Evolutionary conservation across 1,140 invertebrate species (phyloP).

Genomic region (Drosophila arizonae): DNA sequence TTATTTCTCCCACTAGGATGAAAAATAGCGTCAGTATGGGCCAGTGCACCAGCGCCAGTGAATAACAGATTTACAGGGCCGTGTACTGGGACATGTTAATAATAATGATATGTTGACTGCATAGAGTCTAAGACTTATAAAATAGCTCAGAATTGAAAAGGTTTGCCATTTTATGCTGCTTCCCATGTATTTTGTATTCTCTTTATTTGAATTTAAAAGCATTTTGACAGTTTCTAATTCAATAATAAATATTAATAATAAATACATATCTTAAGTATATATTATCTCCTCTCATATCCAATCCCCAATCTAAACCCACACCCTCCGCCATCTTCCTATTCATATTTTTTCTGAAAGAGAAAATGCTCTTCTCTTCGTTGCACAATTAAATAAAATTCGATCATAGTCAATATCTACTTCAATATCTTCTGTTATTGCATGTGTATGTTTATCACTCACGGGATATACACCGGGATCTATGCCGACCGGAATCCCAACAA

Average conservation of each 20-base stretch:
- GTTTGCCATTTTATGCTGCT: neutral
- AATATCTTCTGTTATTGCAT: neutral
- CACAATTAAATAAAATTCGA: neutral
- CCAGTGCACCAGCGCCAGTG: neutral
- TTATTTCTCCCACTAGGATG: too few relatives aligned
- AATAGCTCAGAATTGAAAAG: too few relatives aligned
- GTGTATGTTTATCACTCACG: neutral
- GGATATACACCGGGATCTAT: neutral
- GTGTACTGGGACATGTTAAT: too few relatives aligned
- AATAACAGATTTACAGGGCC: neutral
- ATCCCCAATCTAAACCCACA: neutral
- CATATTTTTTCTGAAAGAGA: neutral
- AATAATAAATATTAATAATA: slow-evolving; percentile 20
- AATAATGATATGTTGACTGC: too few relatives aligned
- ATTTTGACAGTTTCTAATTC: slow-evolving; percentile 39
- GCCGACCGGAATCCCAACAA: neutral
- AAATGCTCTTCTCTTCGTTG: neutral
- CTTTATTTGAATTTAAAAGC: slow-evolving; percentile 34
- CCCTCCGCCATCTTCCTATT: neutral
- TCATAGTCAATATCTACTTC: neutral
- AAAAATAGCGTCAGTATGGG: neutral
- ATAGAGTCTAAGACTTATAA: too few relatives aligned
- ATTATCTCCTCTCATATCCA: neutral
- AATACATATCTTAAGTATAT: neutral
- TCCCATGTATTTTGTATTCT: slow-evolving; percentile 1